Conservation (phyloP, 1,140 invertebrate genomes). For the Tribolium madens region DNA sequence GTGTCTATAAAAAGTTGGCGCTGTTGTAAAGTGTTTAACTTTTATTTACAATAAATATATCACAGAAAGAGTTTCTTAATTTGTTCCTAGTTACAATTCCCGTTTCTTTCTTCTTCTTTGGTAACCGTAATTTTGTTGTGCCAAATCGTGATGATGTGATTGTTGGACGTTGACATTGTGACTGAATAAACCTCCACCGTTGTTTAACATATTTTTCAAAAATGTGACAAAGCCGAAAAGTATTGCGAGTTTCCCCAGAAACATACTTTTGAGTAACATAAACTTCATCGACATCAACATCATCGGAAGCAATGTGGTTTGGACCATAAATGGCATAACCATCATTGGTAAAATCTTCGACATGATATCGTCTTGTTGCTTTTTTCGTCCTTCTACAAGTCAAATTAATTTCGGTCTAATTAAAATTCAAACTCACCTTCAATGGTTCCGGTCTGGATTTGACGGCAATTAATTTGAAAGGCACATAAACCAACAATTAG, state of each 20-base stretch:
- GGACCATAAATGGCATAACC: conserved; percentile 74
- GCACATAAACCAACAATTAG: not conserved
- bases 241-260: conserved; percentile 75
- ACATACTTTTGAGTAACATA: conserved; percentile 73
- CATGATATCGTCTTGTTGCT: conserved; percentile 68
- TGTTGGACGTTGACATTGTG: conserved; percentile 58
- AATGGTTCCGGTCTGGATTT: not conserved
- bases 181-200: conserved; percentile 60
- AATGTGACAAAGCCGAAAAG: conserved; percentile 72
- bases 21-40: not conserved
- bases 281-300: conserved; percentile 74
- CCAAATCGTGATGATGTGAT: not conserved
- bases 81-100: not conserved
- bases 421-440: conserved; percentile 16
- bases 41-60: not conserved
- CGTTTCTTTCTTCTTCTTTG: not conserved
- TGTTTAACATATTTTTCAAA: conserved; percentile 67
- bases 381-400: conserved; percentile 53
- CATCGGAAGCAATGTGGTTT: conserved; percentile 73
- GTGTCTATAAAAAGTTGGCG: not conserved
- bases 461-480: not conserved
- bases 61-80: not conserved
- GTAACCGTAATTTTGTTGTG: conserved; percentile 2
- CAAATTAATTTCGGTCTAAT: conserved; percentile 8
- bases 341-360: conserved; percentile 72